phyloP scores from a whole-genome alignment of 1,140 invertebrate genomes.

The Bombus superbus region DNA sequence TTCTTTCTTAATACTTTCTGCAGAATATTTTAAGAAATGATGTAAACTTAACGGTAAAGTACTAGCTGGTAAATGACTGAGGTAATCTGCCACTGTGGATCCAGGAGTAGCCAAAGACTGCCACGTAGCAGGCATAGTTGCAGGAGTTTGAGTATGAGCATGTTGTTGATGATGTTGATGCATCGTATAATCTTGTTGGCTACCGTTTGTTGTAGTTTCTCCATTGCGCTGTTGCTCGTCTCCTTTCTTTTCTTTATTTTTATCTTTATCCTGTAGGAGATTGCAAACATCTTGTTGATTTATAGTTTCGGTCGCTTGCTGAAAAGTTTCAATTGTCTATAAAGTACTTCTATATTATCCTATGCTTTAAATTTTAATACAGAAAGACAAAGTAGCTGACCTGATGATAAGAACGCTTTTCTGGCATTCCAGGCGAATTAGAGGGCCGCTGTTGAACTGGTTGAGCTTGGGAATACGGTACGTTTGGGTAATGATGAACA shows the following conservation, averaged over 20 bases:
- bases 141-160: constrained; percentile 81
- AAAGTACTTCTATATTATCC: neutral
- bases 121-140: constrained; percentile 85
- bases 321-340: neutral
- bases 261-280: constrained; percentile 81
- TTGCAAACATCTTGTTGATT: constrained; percentile 81
- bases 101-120: constrained; percentile 89
- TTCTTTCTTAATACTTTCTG: constrained; percentile 90
- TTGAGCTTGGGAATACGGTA: constrained; percentile 80
- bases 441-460: constrained; percentile 79
- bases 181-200: constrained; percentile 80
- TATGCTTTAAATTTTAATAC: neutral
- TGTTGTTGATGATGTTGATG: constrained; percentile 82
- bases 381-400: constrained; percentile 54
- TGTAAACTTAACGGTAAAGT: constrained; percentile 91
- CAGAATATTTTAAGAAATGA: constrained; percentile 92
- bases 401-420: constrained; percentile 81
- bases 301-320: constrained; percentile 78
- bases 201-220: constrained; percentile 73
- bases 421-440: constrained; percentile 81
- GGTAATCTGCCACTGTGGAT: constrained; percentile 91
- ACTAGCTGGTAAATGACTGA: constrained; percentile 88
- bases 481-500: constrained; percentile 81
- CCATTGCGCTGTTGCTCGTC: constrained; percentile 77
- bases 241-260: constrained; percentile 78